Evolutionary conservation across 2,797 vertebrate genomes (phyloP).

Genomic region (Borostomias antarcticus): DNA sequence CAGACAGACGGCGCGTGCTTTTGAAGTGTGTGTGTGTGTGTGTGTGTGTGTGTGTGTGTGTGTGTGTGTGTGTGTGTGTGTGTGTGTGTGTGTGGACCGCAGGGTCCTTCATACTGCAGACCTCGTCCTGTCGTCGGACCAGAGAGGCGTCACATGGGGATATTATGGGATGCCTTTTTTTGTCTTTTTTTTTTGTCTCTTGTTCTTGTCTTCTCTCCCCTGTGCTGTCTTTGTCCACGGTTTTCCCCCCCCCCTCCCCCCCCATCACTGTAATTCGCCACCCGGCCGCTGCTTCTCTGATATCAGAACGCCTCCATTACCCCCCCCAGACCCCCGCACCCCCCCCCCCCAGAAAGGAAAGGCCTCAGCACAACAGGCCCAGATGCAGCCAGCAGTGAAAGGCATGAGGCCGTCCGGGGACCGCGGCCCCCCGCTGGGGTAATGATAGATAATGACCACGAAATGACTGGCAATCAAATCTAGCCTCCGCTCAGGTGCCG

Average conservation of each 20-base stretch:
- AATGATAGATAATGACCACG: constrained; percentile 16
- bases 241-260: constrained; percentile 6
- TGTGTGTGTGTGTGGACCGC: no score
- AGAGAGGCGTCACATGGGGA: no score
- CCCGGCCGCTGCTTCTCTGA: constrained; percentile 7
- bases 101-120: no score
- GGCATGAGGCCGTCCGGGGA: no score
- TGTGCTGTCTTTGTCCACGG: not conserved
- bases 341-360: no score
- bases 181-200: not conserved
- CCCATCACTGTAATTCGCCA: constrained; percentile 11
- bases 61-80: no score
- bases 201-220: not conserved
- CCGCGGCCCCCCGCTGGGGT: constrained; percentile 6
- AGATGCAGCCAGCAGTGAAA: not conserved
- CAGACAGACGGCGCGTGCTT: no score
- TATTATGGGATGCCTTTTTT: no score
- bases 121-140: no score
- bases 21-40: no score
- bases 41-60: no score
- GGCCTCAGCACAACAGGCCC: constrained; percentile 6
- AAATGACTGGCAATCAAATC: constrained; percentile 12
- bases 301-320: constrained; percentile 17
- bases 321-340: not conserved
- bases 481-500: not conserved